Base-by-base conservation (phyloP, 1,140 invertebrate genomes). In the Zaprionus nigranus region DNA sequence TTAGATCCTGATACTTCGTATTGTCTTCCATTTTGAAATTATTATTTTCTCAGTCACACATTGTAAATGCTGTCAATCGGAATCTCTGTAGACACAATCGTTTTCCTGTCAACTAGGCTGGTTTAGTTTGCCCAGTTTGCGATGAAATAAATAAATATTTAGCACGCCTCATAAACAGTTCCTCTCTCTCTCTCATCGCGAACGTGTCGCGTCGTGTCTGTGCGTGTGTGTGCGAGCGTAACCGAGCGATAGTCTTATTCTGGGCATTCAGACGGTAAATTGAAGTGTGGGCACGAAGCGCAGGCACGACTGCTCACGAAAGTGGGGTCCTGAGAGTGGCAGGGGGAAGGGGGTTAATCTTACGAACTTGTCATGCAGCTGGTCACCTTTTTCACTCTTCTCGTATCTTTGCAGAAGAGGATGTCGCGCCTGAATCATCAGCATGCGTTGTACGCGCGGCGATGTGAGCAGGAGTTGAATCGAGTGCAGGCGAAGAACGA, bases 301-400 rank as follows among this genome's bases (percentile, higher is more conserved):
- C 30, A 75, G 40, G 72, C 72, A 75, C 72, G 66, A 63, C 38
- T 75, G 72, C 17, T 20, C 59, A 49, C 66, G 38, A 20, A 9
- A 13, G 4, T 4, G 59, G 3, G 7, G 17, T n/a, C n/a, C n/a
- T n/a, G n/a, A 20, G 20, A 20, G 20, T 20, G 20, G 20, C 51
- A 95, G 95, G 15, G 74, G 63, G 68, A 84, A 2, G 13, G n/a
- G 40, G 40, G 40, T 17, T 1, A 17, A 88, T 54, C 96, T 94
- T 49, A 96, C 68, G 82, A 96, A 96, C 86, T 95, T 96, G 81
- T 95, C 96, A 24, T 93, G 36, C 71, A 66, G 49, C 22, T 38
- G 62, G 67, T 81, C 51, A 60, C 64, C 67, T 38, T 26, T 34
- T 28, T 28, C 15, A 57, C 17, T 57, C 22, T 62, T 49, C 53